Percentiles rank a stretch among this genome's conserved stretches.
Conservation (phyloP, 2,888 invertebrate species). For the Nymphalis c-album region DNA sequence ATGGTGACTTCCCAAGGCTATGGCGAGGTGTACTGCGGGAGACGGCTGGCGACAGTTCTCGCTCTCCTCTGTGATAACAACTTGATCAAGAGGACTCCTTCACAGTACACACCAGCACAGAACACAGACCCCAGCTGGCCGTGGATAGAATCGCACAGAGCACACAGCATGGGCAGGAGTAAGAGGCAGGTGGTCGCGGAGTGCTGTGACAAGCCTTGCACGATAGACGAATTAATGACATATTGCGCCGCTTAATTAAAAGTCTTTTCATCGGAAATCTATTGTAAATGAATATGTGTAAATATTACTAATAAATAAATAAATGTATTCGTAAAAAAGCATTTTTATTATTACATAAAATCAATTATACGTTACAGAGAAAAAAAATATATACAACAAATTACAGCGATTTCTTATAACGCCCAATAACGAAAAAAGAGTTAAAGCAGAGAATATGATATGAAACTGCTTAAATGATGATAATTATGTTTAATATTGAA, state of each 20-base stretch:
- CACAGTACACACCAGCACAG: background rate
- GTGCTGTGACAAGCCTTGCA: conserved; percentile 52
- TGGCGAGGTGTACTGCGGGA: conserved; percentile 42
- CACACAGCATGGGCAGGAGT: conserved; percentile 32
- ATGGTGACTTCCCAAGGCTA: conserved; percentile 13
- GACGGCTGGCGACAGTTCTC: conserved; percentile 34
- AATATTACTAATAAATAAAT: too few species aligned
- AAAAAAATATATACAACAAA: too few species aligned
- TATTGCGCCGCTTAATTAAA: conserved; percentile 43
- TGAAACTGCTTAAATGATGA: too few species aligned
- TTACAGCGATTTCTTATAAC: too few species aligned
- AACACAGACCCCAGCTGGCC: conserved; percentile 22
- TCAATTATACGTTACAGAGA: too few species aligned
- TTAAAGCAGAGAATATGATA: too few species aligned
- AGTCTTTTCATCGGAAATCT: too few species aligned
- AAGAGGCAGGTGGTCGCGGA: conserved; percentile 47
- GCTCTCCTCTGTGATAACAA: conserved; percentile 31
- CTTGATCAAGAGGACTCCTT: conserved; percentile 29
- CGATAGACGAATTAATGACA: conserved; percentile 43
- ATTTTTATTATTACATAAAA: too few species aligned
- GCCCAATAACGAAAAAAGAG: too few species aligned
- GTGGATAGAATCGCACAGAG: conserved; percentile 39
- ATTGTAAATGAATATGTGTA: too few species aligned
- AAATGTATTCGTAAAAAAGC: too few species aligned
- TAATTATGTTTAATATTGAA: too few species aligned